Percentiles rank a stretch among this genome's conserved stretches.
Evolutionary conservation across 2,113 vertebrate species (phyloP).

Genomic region (Diglossa brunneiventris): DNA sequence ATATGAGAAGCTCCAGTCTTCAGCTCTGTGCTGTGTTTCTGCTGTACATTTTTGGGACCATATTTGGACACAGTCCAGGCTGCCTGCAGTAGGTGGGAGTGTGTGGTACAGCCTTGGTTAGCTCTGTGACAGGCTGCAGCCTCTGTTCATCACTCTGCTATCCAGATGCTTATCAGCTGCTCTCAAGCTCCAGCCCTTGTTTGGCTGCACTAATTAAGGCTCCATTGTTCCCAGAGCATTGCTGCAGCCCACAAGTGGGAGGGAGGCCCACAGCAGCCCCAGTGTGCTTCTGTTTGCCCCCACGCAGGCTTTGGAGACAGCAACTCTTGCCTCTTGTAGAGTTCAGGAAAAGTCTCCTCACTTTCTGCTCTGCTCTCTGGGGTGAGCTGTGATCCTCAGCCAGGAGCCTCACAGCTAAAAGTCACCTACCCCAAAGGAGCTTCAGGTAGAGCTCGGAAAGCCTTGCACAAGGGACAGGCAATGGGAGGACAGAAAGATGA

Average conservation of each 20-base stretch:
- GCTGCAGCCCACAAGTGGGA: not conserved
- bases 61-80: not conserved
- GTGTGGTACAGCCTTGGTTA: not conserved
- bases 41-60: not conserved
- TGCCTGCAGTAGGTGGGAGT: accelerated
- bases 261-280: not conserved
- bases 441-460: not conserved
- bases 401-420: not conserved
- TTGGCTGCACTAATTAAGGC: not conserved
- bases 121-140: not conserved
- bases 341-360: not conserved
- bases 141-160: not conserved
- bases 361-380: not conserved
- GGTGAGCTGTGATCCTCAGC: not conserved
- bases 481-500: not conserved
- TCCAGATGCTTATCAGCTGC: not conserved
- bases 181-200: not conserved
- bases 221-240: not conserved
- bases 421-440: not conserved
- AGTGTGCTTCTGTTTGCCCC: not conserved
- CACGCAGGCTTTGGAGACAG: not conserved
- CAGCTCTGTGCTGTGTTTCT: not conserved
- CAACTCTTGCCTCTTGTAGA: not conserved
- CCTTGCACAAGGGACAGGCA: accelerated
- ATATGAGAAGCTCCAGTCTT: not conserved